Evolutionary conservation across 2,797 vertebrate genomes (phyloP).

Genomic region (Spondyliosoma cantharus): DNA sequence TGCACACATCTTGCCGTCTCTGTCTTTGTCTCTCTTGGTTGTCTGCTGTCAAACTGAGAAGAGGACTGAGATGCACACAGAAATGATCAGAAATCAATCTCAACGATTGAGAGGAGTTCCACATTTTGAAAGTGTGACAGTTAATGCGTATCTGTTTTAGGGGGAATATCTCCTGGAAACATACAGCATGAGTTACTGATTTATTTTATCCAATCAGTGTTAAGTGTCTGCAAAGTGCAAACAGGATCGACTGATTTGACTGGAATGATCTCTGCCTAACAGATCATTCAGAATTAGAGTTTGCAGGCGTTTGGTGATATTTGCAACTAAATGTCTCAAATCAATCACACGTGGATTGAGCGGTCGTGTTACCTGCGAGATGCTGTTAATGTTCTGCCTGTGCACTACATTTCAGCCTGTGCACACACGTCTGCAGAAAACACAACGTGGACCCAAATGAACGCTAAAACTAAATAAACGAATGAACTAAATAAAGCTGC

Average conservation of each 20-base stretch:
- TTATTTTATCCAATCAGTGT: neutral
- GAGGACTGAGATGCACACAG: no score
- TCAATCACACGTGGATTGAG: neutral
- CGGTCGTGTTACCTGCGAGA: neutral
- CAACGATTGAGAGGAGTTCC: neutral
- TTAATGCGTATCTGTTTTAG: neutral
- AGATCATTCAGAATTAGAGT: neutral
- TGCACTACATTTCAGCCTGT: neutral
- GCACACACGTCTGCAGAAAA: neutral
- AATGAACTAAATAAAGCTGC: neutral
- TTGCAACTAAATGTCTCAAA: neutral
- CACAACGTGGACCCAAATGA: neutral
- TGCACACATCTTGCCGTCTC: neutral
- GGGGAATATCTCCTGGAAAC: neutral
- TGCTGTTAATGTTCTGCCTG: neutral
- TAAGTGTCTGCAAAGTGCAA: neutral
- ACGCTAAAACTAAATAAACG: no score
- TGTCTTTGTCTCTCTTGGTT: neutral
- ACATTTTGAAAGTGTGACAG: neutral
- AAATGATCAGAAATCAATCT: slow-evolving; percentile 2
- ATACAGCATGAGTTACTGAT: neutral
- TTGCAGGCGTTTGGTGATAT: neutral
- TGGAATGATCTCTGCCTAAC: neutral
- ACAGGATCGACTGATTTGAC: neutral
- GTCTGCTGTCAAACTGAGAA: neutral